Base-by-base conservation (phyloP, 1,140 invertebrate species). In the Drosophila nasuta region DNA sequence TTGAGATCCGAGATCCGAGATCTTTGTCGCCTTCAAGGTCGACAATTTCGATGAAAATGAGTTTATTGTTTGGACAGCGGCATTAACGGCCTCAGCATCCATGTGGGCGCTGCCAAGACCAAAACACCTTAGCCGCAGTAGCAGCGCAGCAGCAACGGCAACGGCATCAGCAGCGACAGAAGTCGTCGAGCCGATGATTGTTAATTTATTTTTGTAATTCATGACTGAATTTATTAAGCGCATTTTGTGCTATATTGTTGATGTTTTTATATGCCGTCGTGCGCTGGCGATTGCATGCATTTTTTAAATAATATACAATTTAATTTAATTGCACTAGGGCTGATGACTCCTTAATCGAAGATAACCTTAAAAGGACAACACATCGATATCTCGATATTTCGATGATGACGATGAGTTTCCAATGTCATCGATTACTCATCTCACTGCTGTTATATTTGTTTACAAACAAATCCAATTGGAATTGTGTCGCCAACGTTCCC, bases 201-300 rank as follows among this genome's bases (percentile, higher is more conserved):
- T 77, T 65, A 72, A 77, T 88, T 87, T 87, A 87, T 87, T 87
- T 87, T 87, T 65, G 85, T 80, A 88, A 88, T 88, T 87, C 80
- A 88, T 89, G 85, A 87, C 79, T 85, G 54, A 75, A 79, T 85
- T 78, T 82, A 87, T 85, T 62, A 66, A 35, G 43, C 41, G 60
- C 35, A 38, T 38, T 11, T 38, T 33, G 20, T 8, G 7, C 7
- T 48, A 49, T 49, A 65, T 72, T 11, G 25, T 43, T 46, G 17
- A 11, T 75, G 13, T 45, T 56, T 59, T 46, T 25, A 57, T 57
- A 11, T 58, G 51, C 54, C 57, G 54, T 66, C 80, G 65, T 60
- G 56, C 65, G 45, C 17, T 71, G 64, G 63, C 68, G 51, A 66
- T 17, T 68, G 63, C 51, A 77, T 20, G 20, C 35, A 49, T 65